phyloP scores from a whole-genome alignment of 2,113 vertebrate genomes.

The Cavia porcellus region DNA sequence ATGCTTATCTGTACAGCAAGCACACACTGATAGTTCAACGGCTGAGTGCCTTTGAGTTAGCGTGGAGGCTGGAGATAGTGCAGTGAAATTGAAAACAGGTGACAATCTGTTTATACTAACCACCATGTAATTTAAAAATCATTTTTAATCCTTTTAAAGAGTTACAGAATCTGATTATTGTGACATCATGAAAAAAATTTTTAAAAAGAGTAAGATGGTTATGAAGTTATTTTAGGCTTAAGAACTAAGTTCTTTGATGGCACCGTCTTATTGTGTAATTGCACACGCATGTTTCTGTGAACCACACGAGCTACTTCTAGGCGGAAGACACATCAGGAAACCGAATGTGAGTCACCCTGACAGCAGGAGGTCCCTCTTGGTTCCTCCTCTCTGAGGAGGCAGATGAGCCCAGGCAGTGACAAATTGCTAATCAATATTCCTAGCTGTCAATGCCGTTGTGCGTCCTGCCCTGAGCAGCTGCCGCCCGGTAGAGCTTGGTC shows the following conservation, averaged over 20 bases:
- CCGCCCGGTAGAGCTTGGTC: not conserved
- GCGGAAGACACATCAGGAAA: constrained; percentile 34
- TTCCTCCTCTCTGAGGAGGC: not conserved
- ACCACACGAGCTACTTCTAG: not conserved
- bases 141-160: constrained; percentile 52
- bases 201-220: not conserved
- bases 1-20: not conserved
- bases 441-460: not conserved
- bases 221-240: constrained; percentile 66
- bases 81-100: constrained; percentile 3
- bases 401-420: not conserved
- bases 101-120: constrained; percentile 50
- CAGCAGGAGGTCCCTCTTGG: not conserved
- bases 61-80: not conserved
- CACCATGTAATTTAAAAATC: not conserved
- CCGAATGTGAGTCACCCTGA: not conserved
- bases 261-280: not conserved
- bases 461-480: not conserved
- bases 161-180: constrained; percentile 13
- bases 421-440: not conserved
- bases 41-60: constrained; percentile 37
- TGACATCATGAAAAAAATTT: not conserved
- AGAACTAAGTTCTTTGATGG: constrained; percentile 44
- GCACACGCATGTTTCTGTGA: constrained; percentile 18
- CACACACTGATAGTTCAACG: not conserved